Evolutionary conservation across 2,888 invertebrate species (phyloP).

Genomic region (Cephus runcator): DNA sequence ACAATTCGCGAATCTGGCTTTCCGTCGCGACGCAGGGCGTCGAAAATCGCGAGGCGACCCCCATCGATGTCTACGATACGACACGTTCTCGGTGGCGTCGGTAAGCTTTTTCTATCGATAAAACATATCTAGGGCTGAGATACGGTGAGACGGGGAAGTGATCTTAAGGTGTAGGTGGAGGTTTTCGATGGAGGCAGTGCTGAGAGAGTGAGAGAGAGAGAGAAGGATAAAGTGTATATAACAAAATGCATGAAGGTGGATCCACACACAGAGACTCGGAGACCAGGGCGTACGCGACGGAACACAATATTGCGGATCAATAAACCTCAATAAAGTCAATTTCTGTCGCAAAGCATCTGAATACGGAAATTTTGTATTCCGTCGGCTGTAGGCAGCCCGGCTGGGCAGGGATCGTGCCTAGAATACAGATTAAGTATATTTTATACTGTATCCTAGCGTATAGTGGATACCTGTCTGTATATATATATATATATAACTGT

Average conservation of each 20-base stretch:
- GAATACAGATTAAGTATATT: slow-evolving; percentile 62
- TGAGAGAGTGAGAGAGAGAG: background rate
- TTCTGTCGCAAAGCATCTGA: slow-evolving; percentile 64
- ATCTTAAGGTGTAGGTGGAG: no score
- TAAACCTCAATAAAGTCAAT: slow-evolving; percentile 66
- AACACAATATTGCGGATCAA: slow-evolving; percentile 65
- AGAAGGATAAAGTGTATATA: background rate
- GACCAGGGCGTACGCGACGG: slow-evolving; percentile 22
- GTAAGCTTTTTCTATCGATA: background rate
- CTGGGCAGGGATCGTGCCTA: slow-evolving; percentile 56
- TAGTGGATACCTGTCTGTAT: no score
- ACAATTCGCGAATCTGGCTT: no score
- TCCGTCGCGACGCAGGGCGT: no score
- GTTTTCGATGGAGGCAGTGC: background rate
- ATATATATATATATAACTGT: no score
- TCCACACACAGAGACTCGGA: slow-evolving; percentile 17
- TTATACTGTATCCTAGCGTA: slow-evolving; percentile 34
- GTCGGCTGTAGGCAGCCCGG: slow-evolving; percentile 49
- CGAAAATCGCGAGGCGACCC: no score
- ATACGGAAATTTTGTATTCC: slow-evolving; percentile 65
- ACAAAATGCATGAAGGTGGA: no score
- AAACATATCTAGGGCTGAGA: background rate
- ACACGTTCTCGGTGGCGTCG: slow-evolving; percentile 2
- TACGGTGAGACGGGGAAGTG: no score
- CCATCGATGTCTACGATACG: slow-evolving; percentile 15